Conservation (phyloP, 2,888 invertebrate species). For the Yponomeuta sedellus region DNA sequence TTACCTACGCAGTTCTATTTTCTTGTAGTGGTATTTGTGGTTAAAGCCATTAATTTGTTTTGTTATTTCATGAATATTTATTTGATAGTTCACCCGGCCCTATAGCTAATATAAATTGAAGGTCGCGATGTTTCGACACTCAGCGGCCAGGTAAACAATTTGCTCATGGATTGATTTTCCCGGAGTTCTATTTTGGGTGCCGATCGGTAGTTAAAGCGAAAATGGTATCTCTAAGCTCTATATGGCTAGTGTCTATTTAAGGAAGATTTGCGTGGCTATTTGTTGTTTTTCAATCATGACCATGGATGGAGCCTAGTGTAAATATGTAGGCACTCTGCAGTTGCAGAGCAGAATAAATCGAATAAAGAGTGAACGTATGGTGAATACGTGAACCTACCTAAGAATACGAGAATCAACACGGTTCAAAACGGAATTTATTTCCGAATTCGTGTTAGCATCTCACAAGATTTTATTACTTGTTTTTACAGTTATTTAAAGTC, state of each 20-base stretch:
- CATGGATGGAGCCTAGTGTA: too few species aligned
- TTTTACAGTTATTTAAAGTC: neutral
- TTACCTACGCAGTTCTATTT: neutral
- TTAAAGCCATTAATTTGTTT: neutral
- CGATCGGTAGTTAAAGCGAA: neutral
- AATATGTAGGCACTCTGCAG: too few species aligned
- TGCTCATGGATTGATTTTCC: neutral
- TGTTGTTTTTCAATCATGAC: neutral
- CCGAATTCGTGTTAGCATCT: neutral
- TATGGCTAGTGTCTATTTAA: neutral
- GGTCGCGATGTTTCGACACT: neutral
- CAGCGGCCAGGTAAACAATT: neutral
- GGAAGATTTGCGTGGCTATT: neutral
- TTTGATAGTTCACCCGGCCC: neutral
- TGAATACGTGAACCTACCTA: too few species aligned
- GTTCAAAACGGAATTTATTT: neutral
- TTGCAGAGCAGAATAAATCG: too few species aligned
- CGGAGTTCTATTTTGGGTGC: neutral
- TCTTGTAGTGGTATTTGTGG: neutral
- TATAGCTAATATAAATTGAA: constrained; percentile 4
- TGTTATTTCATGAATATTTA: neutral
- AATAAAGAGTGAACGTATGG: too few species aligned
- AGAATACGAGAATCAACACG: too few species aligned
- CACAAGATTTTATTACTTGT: neutral
- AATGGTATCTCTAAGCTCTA: neutral